phyloP scores from a whole-genome alignment of 2,113 vertebrate genomes.

The Manacus vitellinus region DNA sequence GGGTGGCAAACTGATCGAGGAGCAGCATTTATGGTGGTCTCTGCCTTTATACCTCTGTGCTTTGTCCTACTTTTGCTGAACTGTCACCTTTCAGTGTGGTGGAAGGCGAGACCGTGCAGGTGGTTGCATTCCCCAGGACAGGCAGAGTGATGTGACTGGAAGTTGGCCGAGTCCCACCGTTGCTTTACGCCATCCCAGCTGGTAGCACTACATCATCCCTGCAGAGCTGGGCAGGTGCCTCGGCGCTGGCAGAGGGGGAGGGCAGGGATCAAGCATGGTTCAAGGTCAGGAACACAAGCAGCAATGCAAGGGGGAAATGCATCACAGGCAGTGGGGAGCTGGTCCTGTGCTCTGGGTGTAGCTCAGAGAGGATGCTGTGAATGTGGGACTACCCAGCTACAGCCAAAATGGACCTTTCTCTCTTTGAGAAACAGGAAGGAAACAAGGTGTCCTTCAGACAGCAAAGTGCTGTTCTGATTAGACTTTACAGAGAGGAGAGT shows the following conservation, averaged over 20 bases:
- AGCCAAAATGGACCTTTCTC: background rate
- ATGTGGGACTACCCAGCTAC: background rate
- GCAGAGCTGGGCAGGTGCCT: background rate
- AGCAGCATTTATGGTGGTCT: background rate
- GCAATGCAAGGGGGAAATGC: background rate
- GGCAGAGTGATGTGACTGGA: constrained; percentile 7
- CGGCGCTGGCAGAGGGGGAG: background rate
- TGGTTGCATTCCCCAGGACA: background rate
- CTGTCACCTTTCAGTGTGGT: background rate
- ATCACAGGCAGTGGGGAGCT: rapidly evolving
- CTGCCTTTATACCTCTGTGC: background rate
- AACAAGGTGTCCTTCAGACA: background rate
- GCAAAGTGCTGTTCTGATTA: background rate
- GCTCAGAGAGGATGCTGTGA: background rate
- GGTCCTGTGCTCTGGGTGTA: rapidly evolving
- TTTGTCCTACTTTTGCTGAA: background rate
- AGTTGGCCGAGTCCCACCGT: background rate
- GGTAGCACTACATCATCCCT: constrained; percentile 25
- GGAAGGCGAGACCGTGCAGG: background rate
- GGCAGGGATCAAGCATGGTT: background rate
- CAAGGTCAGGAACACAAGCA: background rate
- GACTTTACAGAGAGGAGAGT: background rate
- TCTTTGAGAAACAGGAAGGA: background rate
- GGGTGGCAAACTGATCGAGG: background rate
- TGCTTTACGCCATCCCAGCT: background rate